Percentiles rank a stretch among this genome's conserved stretches.
Evolutionary conservation across 2,113 vertebrate genomes (phyloP).

Genomic region (Leuciscus idus): DNA sequence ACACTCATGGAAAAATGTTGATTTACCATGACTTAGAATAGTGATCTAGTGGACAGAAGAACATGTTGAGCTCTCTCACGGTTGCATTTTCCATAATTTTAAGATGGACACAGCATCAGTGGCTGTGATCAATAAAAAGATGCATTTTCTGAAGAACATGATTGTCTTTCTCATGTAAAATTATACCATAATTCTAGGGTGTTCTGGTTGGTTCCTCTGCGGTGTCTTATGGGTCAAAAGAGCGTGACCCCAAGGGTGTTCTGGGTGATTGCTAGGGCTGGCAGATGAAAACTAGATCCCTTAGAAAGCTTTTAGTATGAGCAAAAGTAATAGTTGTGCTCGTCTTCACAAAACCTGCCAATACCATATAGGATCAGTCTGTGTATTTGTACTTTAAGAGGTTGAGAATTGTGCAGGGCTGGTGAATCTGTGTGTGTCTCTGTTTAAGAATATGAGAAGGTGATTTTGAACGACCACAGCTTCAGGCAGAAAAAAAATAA

Average conservation of each 20-base stretch:
- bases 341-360: background rate
- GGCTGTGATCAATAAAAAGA: background rate
- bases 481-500: background rate
- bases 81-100: background rate
- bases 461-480: slow-evolving; percentile 15
- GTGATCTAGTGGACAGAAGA: background rate
- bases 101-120: no score
- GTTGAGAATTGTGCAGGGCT: background rate
- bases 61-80: background rate
- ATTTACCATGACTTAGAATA: background rate
- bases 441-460: slow-evolving; percentile 26
- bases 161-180: background rate
- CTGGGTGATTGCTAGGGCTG: background rate
- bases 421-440: background rate
- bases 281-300: no score
- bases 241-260: background rate
- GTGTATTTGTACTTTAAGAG: background rate
- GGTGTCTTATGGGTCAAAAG: background rate
- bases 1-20: background rate
- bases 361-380: background rate
- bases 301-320: no score
- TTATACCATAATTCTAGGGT: background rate
- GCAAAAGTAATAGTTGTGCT: background rate
- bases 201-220: background rate
- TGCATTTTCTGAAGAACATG: background rate